Base-by-base conservation (phyloP, 1,140 invertebrate genomes). In the Drosophila elegans region DNA sequence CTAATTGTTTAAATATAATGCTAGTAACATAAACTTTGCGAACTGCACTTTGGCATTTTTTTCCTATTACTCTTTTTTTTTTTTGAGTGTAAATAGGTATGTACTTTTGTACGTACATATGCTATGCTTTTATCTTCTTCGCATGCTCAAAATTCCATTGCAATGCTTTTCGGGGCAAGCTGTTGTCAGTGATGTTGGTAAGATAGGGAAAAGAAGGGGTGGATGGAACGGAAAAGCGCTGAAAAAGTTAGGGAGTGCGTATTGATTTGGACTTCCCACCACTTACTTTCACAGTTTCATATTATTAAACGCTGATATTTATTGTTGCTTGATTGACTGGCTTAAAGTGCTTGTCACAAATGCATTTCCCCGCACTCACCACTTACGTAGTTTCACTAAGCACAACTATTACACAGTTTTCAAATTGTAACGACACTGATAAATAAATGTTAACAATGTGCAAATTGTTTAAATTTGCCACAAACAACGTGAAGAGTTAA, bases 381-480 rank as follows among this genome's bases (percentile, higher is more conserved):
- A 10, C 46, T 13, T 2, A 32, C 7, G 41, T 41, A 44, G 41
- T 32, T 56, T 11, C 25, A 16, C 54, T 44, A 56, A 44, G 25
- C 39, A 29, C 3, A 56, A 44, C 39, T 29, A 16, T 41, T 27
- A 29, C 6, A 44, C n/a, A 32, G 27, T 32, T 29, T 56, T 42
- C 5, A 32, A 56, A 56, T 44, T 41, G 13, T 21, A 29, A 16
- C 54, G 53, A 57, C 53, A 66, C 48, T 66, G 62, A 57, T 49
- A 57, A 66, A 66, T 41, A 57, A 66, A 66, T 66, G 53, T 57
- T 57, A 74, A 66, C 67, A 73, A 72, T 66, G 51, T 42, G 75
- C 55, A 72, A 61, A 74, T 71, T 74, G 77, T 74, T 57, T 46
- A 49, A 49, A 49, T 32, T 57, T 66, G 36, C 53, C 53, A 57